Percentiles rank a stretch among this genome's conserved stretches.
These are phyloP conservation scores for Perognathus longimembris DNA, from an alignment of 2,113 vertebrate genomes.

Conservation along the genomic window DNA sequence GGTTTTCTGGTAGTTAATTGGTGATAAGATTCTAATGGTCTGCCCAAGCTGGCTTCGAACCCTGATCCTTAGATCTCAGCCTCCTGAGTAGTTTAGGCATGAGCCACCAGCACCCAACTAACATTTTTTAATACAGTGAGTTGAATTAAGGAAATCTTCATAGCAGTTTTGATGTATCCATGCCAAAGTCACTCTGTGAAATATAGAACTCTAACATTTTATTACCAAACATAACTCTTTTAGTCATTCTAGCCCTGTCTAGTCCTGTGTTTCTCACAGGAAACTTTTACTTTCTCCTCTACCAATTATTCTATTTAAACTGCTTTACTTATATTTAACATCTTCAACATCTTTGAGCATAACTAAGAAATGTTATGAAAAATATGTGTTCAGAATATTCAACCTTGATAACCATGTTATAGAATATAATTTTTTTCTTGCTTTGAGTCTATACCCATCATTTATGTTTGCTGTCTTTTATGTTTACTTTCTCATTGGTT, in stretches of 20 bases:
- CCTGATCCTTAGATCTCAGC: too few species aligned
- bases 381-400: background rate
- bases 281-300: background rate
- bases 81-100: too few species aligned
- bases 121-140: background rate
- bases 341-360: background rate
- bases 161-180: background rate
- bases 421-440: background rate
- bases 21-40: too few species aligned
- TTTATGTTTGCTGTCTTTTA: slow-evolving; percentile 26
- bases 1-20: too few species aligned
- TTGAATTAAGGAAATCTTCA: background rate
- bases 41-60: too few species aligned
- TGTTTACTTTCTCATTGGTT: slow-evolving; percentile 36
- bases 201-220: background rate
- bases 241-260: background rate
- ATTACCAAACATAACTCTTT: background rate
- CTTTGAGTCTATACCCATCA: background rate
- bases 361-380: background rate
- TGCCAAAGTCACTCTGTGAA: background rate
- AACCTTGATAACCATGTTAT: background rate
- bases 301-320: background rate
- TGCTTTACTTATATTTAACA: slow-evolving; percentile 26
- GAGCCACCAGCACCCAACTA: too few species aligned
- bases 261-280: background rate